Base-by-base conservation (phyloP, 2,888 invertebrate genomes). In the Nemotelus nigrinus region DNA sequence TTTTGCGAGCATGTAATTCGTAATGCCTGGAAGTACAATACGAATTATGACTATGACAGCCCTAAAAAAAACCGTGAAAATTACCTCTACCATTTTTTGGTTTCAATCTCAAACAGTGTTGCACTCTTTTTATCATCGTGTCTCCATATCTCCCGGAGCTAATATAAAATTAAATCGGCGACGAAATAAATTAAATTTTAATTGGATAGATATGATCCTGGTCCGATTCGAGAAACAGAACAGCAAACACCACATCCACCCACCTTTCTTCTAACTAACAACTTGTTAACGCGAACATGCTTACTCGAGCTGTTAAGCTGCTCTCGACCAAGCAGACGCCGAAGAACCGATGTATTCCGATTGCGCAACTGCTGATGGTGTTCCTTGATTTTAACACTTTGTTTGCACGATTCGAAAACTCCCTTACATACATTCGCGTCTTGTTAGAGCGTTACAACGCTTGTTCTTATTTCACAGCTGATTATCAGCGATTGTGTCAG, bases 181-280 rank as follows among this genome's bases (percentile, higher is more conserved):
- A 81, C 81, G 82, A 85, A 84, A 84, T 85, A 86, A 84, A 86
- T 85, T 85, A 84, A 85, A 86, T 86, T 86, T 86, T 86, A 86
- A 86, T 86, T 86, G 86, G 86, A 85, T 85, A 81, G 82, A 82
- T 82, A 80, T 82, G 82, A 82, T 82, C 81, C 81, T 76, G 78
- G 75, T 79, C 74, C 78, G 78, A 81, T 80, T 77, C 70, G 77
- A 78, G 77, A 76, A 76, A 70, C 74, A 74, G n/a, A 74, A 74
- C 74, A 60, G 48, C 74, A 43, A 63, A 47, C 60, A 74, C 41
- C 10, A 60, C 45, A 65, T 80, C 76, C 50, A 43, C 72, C 58
- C 57, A 77, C 41, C 48, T 74, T 72, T 58, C 44, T 41, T 3
- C 44, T 64, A 45, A 64, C 77, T 78, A 81, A 84, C 84, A 85